Base-by-base conservation (phyloP, 2,888 invertebrate genomes). In the Crocallis elinguaria region DNA sequence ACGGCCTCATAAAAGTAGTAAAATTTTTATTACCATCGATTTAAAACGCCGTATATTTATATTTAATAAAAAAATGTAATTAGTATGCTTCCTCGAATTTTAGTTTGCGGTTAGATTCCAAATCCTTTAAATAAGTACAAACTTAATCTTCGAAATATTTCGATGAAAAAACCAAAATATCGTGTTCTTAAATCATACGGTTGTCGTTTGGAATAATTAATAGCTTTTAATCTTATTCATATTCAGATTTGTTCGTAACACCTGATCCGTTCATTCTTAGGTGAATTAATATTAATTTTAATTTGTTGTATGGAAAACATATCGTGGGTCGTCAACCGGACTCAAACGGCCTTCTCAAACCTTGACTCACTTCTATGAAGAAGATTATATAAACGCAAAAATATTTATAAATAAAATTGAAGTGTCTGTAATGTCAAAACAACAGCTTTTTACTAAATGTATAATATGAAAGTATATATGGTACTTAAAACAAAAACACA, bases 321-420 rank as follows among this genome's bases (percentile, higher is more conserved):
- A 32, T 29, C 29, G 5, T 19, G 23, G 62, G 56, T 58, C 63
- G 43, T 45, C 49, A 53, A 51, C 57, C 60, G 57, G 53, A 56
- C 45, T 57, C 25, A 39, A 23, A 43, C 54, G 62, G 33, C 57
- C 62, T 63, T 63, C 60, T 17, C 1, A 11, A 30, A 49, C 62
- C 62, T 58, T 63, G 60, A 56, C 52, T 58, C 11, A 43, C 13
- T 56, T 57, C 33, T 35, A 62, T 41, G 52, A 59, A 56, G 35
- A 43, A 43, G 29, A 42, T 35, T 39, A 13, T 25, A 9, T 3
- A 17, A 17, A 17, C 5, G 17, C n/a, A 30, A 4, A 12, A 12
- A 30, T 12, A 8, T 3, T 11, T 7, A 30, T 30, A 30, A 0
- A 4, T 4, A n/a, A n/a, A n/a, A n/a, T n/a, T n/a, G n/a, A n/a